A percentile compares a stretch with the other conserved stretches of the same genome.
These are phyloP conservation scores for Shinisaurus crocodilurus DNA, from an alignment of 2,113 vertebrate species.

Conservation along the genomic window DNA sequence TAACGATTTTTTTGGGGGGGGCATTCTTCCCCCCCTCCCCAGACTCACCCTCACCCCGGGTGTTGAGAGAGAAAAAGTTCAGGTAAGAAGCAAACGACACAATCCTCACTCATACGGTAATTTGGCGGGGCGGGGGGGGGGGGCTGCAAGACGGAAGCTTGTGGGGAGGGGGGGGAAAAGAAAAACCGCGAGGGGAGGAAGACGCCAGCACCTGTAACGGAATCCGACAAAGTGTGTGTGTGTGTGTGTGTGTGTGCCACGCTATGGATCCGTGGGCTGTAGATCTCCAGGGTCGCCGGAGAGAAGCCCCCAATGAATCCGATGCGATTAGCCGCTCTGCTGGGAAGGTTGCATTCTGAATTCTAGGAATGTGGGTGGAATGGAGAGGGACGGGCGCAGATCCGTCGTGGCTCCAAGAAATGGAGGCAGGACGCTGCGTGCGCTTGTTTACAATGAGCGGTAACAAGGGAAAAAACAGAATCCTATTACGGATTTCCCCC, in stretches of 20 bases:
- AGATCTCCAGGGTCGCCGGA: background rate
- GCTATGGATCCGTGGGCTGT: background rate
- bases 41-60: background rate
- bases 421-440: background rate
- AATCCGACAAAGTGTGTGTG: too few species aligned
- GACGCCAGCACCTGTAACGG: background rate
- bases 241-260: background rate
- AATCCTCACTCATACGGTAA: too few species aligned
- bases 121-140: background rate
- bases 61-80: conserved; percentile 59
- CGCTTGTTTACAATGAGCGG: background rate
- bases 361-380: background rate
- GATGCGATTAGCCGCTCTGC: background rate
- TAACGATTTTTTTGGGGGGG: background rate
- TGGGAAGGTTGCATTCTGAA: background rate
- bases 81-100: conserved; percentile 65
- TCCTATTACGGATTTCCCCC: background rate
- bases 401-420: background rate
- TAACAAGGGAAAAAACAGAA: too few species aligned
- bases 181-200: background rate
- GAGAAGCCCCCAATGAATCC: background rate
- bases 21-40: background rate
- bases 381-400: background rate
- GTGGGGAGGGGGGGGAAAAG: background rate
- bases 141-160: too few species aligned